Conservation (phyloP, 2,113 vertebrate genomes). For the Sminthopsis crassicaudata region DNA sequence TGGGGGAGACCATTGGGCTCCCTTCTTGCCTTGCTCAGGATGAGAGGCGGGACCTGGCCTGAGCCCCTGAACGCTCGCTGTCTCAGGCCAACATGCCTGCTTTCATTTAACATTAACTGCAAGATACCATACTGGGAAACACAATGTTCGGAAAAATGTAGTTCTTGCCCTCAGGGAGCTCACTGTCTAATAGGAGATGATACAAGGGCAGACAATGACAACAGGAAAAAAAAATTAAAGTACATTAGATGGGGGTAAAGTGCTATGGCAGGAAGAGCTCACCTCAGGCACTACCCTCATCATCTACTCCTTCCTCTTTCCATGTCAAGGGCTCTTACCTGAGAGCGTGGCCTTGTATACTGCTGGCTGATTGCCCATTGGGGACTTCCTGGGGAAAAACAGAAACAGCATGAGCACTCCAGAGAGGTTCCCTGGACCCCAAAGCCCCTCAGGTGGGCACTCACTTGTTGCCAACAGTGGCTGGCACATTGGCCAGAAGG, state of each 20-base stretch:
- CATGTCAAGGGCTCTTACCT: constrained; percentile 82
- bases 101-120: not conserved
- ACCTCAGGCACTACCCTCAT: not conserved
- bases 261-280: not conserved
- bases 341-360: constrained; percentile 94
- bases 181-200: too few relatives aligned
- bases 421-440: not conserved
- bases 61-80: not conserved
- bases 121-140: not conserved
- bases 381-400: constrained; percentile 89
- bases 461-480: constrained; percentile 93
- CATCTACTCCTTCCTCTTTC: not conserved
- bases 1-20: not conserved
- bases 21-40: not conserved
- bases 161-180: not conserved
- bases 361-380: constrained; percentile 90
- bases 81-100: not conserved
- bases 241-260: not conserved
- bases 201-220: not conserved
- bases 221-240: not conserved
- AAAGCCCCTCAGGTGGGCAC: constrained; percentile 76
- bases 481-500: constrained; percentile 94
- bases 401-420: not conserved
- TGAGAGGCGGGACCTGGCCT: not conserved
- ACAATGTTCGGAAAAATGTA: not conserved